phyloP scores from a whole-genome alignment of 1,140 invertebrate species.

The Nilaparvata lugens region DNA sequence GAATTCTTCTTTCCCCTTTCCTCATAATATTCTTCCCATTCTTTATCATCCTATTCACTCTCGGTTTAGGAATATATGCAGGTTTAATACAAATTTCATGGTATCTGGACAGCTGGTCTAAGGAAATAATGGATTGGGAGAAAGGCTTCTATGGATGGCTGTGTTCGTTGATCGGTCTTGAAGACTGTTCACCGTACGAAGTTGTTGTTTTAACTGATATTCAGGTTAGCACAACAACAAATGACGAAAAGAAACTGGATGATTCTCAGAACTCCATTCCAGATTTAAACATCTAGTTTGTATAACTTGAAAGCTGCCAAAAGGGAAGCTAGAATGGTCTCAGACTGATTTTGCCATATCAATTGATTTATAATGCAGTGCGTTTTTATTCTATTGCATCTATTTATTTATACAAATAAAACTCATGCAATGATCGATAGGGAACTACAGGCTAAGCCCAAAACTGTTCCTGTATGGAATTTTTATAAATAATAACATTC shows the following conservation, averaged over 20 bases:
- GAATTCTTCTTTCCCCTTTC: conserved; percentile 51
- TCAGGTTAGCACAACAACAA: conserved; percentile 13
- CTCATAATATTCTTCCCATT: conserved; percentile 62
- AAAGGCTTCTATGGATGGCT: conserved; percentile 74
- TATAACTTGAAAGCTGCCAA: no score
- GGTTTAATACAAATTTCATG: conserved; percentile 58
- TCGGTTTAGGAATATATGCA: conserved; percentile 56
- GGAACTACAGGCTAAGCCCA: no score
- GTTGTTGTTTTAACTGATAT: conserved; percentile 35
- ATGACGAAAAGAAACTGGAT: not conserved
- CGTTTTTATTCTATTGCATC: no score
- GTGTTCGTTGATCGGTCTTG: conserved; percentile 52
- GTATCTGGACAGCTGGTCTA: conserved; percentile 54
- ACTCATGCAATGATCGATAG: no score
- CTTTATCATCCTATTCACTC: conserved; percentile 52
- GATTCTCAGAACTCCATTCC: conserved; percentile 5
- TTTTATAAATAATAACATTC: no score
- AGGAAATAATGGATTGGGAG: conserved; percentile 61
- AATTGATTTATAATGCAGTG: no score
- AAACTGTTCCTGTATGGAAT: no score
- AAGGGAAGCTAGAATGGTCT: no score
- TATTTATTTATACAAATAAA: no score
- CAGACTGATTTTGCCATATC: no score
- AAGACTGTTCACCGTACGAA: conserved; percentile 62
- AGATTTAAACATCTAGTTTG: not conserved